Conservation (phyloP, 2,113 vertebrate species). For the Camelus bactrianus region DNA sequence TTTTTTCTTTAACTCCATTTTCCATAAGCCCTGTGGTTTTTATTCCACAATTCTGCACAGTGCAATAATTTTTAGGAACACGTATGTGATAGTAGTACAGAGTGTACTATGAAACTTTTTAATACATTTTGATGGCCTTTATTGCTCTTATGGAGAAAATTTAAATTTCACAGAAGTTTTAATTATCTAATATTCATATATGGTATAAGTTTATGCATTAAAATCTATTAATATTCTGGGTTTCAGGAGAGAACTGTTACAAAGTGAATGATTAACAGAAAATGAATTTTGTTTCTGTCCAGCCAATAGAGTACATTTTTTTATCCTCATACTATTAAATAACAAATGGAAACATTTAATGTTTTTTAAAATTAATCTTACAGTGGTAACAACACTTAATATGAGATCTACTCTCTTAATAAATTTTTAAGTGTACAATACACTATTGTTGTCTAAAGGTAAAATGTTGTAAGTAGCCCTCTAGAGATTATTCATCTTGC, state of each 20-base stretch:
- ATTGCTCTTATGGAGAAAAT: background rate
- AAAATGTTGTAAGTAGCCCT: background rate
- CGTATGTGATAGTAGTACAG: background rate
- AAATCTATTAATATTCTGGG: background rate
- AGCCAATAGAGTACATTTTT: background rate
- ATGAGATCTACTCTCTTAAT: background rate
- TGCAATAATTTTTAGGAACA: background rate
- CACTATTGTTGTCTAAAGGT: background rate
- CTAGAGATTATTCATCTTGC: background rate
- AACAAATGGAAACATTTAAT: background rate
- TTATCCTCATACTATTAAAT: background rate
- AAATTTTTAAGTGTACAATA: background rate
- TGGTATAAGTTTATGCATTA: background rate
- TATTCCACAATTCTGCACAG: background rate
- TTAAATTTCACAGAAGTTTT: background rate
- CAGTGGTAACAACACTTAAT: background rate
- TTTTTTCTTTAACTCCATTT: background rate
- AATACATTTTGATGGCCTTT: background rate
- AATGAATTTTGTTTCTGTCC: background rate
- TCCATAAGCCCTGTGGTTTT: background rate
- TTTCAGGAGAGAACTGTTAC: background rate
- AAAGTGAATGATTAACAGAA: background rate
- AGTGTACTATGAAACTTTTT: background rate
- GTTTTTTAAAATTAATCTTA: background rate
- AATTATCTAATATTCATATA: background rate